Evolutionary conservation across 2,113 vertebrate genomes (phyloP).

Genomic region (Oreochromis tanganicae): DNA sequence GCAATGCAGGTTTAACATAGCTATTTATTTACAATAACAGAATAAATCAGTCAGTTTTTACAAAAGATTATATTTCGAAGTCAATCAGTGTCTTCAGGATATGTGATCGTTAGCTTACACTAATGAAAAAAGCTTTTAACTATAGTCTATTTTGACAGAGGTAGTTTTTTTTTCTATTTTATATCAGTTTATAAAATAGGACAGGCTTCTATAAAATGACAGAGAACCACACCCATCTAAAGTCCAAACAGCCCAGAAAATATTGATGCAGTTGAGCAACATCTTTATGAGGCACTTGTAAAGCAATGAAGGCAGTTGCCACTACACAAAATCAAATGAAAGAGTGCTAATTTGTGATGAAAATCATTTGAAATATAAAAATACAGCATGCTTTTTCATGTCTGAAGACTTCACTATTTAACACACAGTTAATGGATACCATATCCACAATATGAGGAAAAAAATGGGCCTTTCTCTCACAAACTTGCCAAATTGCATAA

Average conservation of each 20-base stretch:
- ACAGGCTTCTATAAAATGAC: neutral
- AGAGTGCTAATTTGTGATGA: neutral
- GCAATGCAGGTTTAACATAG: neutral
- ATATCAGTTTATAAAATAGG: neutral
- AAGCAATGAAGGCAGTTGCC: accelerated
- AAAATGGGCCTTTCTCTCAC: neutral
- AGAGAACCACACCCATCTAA: neutral
- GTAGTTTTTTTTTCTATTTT: neutral
- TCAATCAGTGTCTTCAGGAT: neutral
- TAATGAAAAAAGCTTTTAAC: neutral
- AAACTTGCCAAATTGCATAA: neutral
- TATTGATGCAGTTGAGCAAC: neutral
- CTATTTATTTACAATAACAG: neutral
- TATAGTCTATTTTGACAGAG: neutral
- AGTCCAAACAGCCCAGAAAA: neutral
- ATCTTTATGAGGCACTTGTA: neutral
- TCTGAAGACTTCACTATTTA: neutral
- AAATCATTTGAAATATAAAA: neutral
- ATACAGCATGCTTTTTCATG: neutral
- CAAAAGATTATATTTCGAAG: neutral
- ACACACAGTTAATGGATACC: neutral
- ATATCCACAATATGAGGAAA: neutral
- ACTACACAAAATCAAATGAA: neutral
- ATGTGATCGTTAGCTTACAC: neutral
- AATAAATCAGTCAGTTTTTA: neutral